phyloP scores from a whole-genome alignment of 1,140 invertebrate genomes.

The Coenobita brevimanus region DNA sequence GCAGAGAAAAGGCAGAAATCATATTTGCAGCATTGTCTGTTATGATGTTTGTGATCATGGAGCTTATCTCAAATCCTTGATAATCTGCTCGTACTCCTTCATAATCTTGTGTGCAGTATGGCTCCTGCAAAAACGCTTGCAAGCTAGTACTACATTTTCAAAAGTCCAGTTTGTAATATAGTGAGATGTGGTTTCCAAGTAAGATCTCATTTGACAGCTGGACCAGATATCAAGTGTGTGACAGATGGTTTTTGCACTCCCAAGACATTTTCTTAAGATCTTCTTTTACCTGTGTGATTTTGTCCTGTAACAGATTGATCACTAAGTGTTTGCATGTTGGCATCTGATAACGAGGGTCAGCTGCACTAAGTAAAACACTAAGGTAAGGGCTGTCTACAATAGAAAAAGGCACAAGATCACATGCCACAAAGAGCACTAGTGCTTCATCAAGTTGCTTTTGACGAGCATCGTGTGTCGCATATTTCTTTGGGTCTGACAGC shows the following conservation, averaged over 20 bases:
- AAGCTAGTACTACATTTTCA: conserved; percentile 22
- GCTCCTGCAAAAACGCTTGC: conserved; percentile 29
- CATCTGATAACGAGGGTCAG: too few relatives aligned
- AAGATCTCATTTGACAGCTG: conserved; percentile 30
- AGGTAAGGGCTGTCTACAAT: too few relatives aligned
- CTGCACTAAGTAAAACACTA: too few relatives aligned
- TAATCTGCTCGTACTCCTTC: conserved; percentile 20
- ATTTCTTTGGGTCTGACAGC: too few relatives aligned
- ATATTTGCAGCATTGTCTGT: conserved; percentile 48
- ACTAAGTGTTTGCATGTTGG: too few relatives aligned
- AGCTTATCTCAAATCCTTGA: not conserved
- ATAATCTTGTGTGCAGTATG: conserved; percentile 42
- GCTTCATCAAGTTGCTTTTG: too few relatives aligned
- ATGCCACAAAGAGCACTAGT: too few relatives aligned
- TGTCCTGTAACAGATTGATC: too few relatives aligned
- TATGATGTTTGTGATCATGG: conserved; percentile 32
- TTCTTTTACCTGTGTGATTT: too few relatives aligned
- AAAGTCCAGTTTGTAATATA: conserved; percentile 13
- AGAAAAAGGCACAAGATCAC: too few relatives aligned
- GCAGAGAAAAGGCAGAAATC: not conserved
- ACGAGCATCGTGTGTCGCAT: too few relatives aligned
- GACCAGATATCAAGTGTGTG: conserved; percentile 31
- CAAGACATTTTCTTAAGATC: too few relatives aligned
- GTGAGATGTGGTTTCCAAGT: conserved; percentile 7
- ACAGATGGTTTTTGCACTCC: not conserved